Evolutionary conservation across 2,797 vertebrate species (phyloP), one percentile per base, ranked within the genome.

Genomic region (Buceros bicornis): DNA sequence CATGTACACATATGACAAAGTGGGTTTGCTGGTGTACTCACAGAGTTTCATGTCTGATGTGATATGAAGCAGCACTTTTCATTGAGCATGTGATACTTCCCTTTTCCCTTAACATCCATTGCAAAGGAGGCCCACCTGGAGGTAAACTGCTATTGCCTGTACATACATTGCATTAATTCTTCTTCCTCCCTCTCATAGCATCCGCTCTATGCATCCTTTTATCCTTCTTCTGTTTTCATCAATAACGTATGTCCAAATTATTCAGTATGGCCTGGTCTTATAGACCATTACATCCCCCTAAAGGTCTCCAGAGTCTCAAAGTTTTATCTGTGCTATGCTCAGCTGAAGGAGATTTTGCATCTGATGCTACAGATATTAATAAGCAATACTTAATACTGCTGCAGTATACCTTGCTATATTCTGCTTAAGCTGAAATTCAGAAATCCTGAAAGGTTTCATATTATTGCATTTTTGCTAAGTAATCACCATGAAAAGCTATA

Each of bases 1-100:
- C 79, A 90, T 85, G 78, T 82, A 92, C 93, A 91, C 83, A 81
- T 96, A 95, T 96, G 96, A 97, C 85, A 96, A 96, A 97, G 89
- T 94, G 74, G 92, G 97, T 95, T 89, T 72, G 4, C 11, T 82
- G 53, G 69, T 84, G 58, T 87, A 61, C 95, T 97, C 76, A 65
- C 48, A 81, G 67, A 48, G 83, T 77, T 65, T 54, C 77, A 50
- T 7, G 6, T 82, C 42, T 77, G 74, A 66, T 74, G 85, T 81
- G 78, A 61, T 83, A 35, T 21, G 69, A 90, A 96, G 47, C 33
- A 47, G 47, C 81, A 79, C 25, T 85, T 97, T 90, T 87, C 86
- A 85, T 95, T 93, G 84, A 77, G 24, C 11, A 6, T 5, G 6
- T 70, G 88, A 22, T 79, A 43, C 54, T 90, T 96, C 81, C 18